These are phyloP conservation scores for Ia io DNA, from an alignment of 2,113 vertebrate species.

Conservation along the genomic window DNA sequence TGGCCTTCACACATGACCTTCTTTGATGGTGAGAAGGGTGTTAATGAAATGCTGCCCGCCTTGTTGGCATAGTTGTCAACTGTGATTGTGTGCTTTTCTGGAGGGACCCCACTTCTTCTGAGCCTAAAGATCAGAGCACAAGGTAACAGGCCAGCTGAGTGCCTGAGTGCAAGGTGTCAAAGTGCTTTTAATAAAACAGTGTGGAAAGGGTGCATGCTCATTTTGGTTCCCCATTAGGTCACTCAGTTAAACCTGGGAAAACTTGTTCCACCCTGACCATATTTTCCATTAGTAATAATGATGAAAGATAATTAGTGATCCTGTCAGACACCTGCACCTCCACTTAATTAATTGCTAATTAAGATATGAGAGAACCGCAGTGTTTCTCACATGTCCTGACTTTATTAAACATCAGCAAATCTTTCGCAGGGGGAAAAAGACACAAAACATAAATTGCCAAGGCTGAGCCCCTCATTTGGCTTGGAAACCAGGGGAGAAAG, in stretches of 20 bases:
- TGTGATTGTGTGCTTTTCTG: not conserved
- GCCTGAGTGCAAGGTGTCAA: not conserved
- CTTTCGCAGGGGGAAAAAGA: not conserved
- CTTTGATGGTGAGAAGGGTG: not conserved
- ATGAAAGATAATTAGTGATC: slow-evolving; percentile 66
- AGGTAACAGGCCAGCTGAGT: not conserved
- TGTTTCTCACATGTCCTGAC: slow-evolving; percentile 21
- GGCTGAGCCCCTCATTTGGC: not conserved
- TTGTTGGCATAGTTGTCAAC: not conserved
- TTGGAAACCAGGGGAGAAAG: not conserved
- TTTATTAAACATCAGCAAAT: slow-evolving; percentile 54
- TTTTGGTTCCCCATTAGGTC: slow-evolving; percentile 42
- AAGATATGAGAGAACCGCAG: slow-evolving; percentile 49
- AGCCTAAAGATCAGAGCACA: not conserved
- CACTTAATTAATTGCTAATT: slow-evolving; percentile 74
- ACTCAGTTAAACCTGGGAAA: slow-evolving; percentile 59
- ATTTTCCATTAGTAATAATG: slow-evolving; percentile 63
- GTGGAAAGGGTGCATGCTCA: slow-evolving; percentile 60
- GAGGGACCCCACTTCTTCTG: not conserved
- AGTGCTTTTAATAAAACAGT: slow-evolving; percentile 65
- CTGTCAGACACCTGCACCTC: slow-evolving; percentile 47
- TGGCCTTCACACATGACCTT: not conserved
- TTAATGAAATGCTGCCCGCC: not conserved
- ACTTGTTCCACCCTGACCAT: slow-evolving; percentile 22
- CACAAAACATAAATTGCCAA: not conserved